These are phyloP conservation scores for Wiebesia pumilae DNA, from an alignment of 1,140 invertebrate species.

Conservation along the genomic window DNA sequence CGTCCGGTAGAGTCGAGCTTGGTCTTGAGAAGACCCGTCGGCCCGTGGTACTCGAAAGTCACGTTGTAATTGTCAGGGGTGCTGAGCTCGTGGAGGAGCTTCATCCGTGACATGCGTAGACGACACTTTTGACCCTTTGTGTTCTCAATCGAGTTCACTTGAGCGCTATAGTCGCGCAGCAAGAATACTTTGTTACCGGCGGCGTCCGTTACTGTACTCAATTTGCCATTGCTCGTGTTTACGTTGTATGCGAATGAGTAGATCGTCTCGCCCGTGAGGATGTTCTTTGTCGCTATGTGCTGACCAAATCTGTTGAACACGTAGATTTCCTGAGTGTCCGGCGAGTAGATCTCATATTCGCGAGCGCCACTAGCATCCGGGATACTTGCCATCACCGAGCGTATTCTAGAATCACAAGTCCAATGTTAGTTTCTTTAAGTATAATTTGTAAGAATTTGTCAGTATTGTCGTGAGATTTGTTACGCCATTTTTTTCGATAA, in stretches of 20 bases:
- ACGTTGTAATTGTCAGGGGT: slow-evolving; percentile 94
- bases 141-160: slow-evolving; percentile 95
- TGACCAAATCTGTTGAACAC: slow-evolving; percentile 97
- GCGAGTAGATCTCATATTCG: slow-evolving; percentile 95
- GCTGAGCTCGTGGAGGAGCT: slow-evolving; percentile 90
- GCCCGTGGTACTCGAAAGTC: slow-evolving; percentile 94
- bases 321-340: slow-evolving; percentile 96
- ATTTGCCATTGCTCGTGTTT: slow-evolving; percentile 95
- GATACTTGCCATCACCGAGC: slow-evolving; percentile 94
- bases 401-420: slow-evolving; percentile 74
- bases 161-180: slow-evolving; percentile 88
- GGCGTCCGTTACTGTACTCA: slow-evolving; percentile 93
- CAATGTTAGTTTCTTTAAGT: too few relatives aligned
- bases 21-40: slow-evolving; percentile 90
- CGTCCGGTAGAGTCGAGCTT: slow-evolving; percentile 92
- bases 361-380: slow-evolving; percentile 87
- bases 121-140: slow-evolving; percentile 94
- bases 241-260: slow-evolving; percentile 97
- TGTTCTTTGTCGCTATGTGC: slow-evolving; percentile 93
- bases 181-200: slow-evolving; percentile 95
- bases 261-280: slow-evolving; percentile 91
- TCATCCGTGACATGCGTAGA: slow-evolving; percentile 90
- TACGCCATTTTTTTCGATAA: too few relatives aligned
- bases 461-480: too few relatives aligned
- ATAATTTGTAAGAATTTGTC: too few relatives aligned